These are phyloP conservation scores for Drosophila trichaetosa DNA, from an alignment of 2,888 invertebrate genomes.

Conservation along the genomic window DNA sequence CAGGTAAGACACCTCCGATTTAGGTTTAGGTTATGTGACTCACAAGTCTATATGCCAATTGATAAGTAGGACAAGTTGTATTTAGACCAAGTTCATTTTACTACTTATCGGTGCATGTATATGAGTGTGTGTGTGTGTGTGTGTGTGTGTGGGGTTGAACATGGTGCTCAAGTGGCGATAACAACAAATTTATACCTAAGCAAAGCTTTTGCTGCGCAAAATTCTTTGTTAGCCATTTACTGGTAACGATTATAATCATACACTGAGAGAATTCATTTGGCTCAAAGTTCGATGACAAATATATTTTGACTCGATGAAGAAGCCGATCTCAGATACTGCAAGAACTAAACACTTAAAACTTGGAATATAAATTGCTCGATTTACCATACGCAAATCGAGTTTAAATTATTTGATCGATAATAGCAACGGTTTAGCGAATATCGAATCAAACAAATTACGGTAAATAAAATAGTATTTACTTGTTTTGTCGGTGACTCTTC, in stretches of 20 bases:
- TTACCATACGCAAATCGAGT: no score
- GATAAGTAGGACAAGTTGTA: slow-evolving; percentile 17
- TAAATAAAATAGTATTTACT: background rate
- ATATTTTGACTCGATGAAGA: background rate
- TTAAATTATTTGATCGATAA: background rate
- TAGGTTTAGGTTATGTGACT: slow-evolving; percentile 17
- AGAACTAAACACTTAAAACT: background rate
- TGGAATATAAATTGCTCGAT: background rate
- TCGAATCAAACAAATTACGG: background rate
- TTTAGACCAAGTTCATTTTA: slow-evolving; percentile 11
- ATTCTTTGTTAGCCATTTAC: slow-evolving; percentile 1
- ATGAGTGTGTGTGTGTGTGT: background rate
- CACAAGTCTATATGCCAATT: slow-evolving; percentile 9
- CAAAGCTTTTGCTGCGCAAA: slow-evolving; percentile 2
- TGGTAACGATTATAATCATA: background rate
- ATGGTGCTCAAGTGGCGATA: background rate
- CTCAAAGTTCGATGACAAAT: background rate
- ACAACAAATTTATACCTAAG: background rate
- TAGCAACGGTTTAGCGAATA: background rate
- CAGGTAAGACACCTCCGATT: slow-evolving; percentile 32
- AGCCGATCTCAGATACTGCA: background rate
- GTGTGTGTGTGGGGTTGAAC: background rate
- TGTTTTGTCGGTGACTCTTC: background rate
- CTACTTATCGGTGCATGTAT: slow-evolving; percentile 18
- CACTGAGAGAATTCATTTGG: background rate